Conservation (phyloP, 2,113 vertebrate species). For the Thamnophis sirtalis region DNA sequence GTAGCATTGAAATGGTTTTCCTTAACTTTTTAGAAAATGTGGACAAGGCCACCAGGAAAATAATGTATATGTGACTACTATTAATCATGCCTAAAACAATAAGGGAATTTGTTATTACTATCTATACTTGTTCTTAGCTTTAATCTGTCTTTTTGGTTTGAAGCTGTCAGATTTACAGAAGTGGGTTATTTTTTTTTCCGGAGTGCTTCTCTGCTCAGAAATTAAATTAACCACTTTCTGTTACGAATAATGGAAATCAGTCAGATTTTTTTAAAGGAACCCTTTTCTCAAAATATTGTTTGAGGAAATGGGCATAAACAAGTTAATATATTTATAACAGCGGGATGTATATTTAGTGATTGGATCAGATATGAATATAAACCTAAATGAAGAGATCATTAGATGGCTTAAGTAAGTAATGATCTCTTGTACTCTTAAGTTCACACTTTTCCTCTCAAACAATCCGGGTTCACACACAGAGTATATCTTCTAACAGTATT, state of each 20-base stretch:
- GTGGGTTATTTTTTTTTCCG: constrained; percentile 43
- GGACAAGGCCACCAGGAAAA: constrained; percentile 45
- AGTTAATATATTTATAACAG: neutral
- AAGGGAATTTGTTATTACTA: constrained; percentile 30
- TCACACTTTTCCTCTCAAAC: neutral
- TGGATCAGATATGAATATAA: neutral
- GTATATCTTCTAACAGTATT: neutral
- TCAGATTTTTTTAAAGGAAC: neutral
- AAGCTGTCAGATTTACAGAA: constrained; percentile 51
- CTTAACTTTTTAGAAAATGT: constrained; percentile 26
- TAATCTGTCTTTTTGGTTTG: constrained; percentile 51
- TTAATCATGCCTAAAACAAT: constrained; percentile 28
- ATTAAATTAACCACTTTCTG: constrained; percentile 42
- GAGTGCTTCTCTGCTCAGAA: constrained; percentile 41
- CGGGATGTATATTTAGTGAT: neutral
- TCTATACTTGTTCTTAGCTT: constrained; percentile 40
- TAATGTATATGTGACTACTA: constrained; percentile 9
- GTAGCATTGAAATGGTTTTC: neutral
- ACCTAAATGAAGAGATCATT: neutral
- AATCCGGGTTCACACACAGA: neutral
- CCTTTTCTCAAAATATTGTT: neutral
- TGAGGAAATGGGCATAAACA: neutral
- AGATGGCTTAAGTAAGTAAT: neutral
- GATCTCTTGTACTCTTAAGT: neutral
- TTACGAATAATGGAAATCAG: neutral